Conservation (phyloP, 1,140 invertebrate genomes). For the Druon quercuslanigerum region DNA sequence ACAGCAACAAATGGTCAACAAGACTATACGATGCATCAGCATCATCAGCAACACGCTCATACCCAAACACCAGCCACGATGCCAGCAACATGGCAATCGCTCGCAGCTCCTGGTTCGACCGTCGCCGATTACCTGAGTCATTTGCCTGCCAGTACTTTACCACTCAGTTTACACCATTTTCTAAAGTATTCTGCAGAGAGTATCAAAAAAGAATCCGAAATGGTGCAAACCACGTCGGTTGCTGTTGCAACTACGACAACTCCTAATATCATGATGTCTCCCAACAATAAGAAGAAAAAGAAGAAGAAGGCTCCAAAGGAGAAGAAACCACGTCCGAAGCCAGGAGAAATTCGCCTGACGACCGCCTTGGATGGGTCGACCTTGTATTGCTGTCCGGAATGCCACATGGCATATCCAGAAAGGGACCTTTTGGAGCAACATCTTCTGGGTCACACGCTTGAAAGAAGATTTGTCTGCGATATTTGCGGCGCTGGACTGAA, state of each 20-base stretch:
- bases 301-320: slow-evolving; percentile 88
- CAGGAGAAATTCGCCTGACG: slow-evolving; percentile 87
- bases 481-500: slow-evolving; percentile 90
- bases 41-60: slow-evolving; percentile 74
- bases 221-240: slow-evolving; percentile 78
- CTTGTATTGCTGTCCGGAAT: slow-evolving; percentile 89
- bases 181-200: slow-evolving; percentile 88
- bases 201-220: slow-evolving; percentile 83
- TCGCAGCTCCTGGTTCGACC: slow-evolving; percentile 83
- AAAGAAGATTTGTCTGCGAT: slow-evolving; percentile 88
- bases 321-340: slow-evolving; percentile 87
- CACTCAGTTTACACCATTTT: slow-evolving; percentile 87
- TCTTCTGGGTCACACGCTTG: slow-evolving; percentile 86
- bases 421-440: slow-evolving; percentile 88
- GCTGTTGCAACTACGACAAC: slow-evolving; percentile 75
- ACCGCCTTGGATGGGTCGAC: slow-evolving; percentile 89
- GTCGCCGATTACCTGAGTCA: slow-evolving; percentile 89
- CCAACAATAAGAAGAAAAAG: slow-evolving; percentile 85
- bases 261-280: slow-evolving; percentile 74
- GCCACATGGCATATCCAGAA: slow-evolving; percentile 90
- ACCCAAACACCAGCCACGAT: slow-evolving; percentile 74
- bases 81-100: slow-evolving; percentile 83
- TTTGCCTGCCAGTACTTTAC: slow-evolving; percentile 83
- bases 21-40: slow-evolving; percentile 72
- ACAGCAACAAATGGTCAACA: slow-evolving; percentile 61